Conservation (phyloP, 1,140 invertebrate genomes). For the Harpegnathos saltator region DNA sequence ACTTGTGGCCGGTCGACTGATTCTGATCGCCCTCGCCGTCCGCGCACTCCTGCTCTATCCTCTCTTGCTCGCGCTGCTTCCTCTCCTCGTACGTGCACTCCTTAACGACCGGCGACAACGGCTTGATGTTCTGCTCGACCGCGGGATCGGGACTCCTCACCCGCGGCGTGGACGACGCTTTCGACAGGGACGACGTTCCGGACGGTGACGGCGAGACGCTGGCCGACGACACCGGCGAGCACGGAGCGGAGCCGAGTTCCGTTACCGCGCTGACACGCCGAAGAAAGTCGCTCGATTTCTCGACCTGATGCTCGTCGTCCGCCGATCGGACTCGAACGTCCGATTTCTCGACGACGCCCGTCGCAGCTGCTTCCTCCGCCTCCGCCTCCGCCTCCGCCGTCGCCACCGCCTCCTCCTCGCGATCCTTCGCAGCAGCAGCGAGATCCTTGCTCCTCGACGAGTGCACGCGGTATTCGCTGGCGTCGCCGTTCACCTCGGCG, state of each 20-base stretch:
- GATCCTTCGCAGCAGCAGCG: constrained; percentile 24
- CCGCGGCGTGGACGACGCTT: constrained; percentile 75
- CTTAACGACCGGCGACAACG: constrained; percentile 85
- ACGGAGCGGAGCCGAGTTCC: constrained; percentile 59
- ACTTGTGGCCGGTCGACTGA: constrained; percentile 84
- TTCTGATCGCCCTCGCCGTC: constrained; percentile 77
- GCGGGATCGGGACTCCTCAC: constrained; percentile 68
- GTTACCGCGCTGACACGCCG: constrained; percentile 9
- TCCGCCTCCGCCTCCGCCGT: constrained; percentile 1
- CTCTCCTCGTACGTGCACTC: constrained; percentile 90
- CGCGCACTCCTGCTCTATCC: constrained; percentile 84
- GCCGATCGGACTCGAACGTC: background rate
- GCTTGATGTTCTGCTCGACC: constrained; percentile 59
- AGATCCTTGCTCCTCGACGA: background rate
- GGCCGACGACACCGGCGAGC: constrained; percentile 56
- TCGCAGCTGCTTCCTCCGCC: background rate
- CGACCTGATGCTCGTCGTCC: background rate
- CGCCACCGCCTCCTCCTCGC: background rate
- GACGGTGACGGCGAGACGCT: constrained; percentile 72
- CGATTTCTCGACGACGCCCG: constrained; percentile 35
- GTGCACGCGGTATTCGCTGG: constrained; percentile 15
- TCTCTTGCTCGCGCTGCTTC: constrained; percentile 85
- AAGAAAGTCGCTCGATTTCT: background rate
- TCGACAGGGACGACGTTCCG: constrained; percentile 73
- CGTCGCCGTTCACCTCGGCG: constrained; percentile 85